Evolutionary conservation across 2,113 vertebrate genomes (phyloP).

Genomic region (Cinclus cinclus): DNA sequence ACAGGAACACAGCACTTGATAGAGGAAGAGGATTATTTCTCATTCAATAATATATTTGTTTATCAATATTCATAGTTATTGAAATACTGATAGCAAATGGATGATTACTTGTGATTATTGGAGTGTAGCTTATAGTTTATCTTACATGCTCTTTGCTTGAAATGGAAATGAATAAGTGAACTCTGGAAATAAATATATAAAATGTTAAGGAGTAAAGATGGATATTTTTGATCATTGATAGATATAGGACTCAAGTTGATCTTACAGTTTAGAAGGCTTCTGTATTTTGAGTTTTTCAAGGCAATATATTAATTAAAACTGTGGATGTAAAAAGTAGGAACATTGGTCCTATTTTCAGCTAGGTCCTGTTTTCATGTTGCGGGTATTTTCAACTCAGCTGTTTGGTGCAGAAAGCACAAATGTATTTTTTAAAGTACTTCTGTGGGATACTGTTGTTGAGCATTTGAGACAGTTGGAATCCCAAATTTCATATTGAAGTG

Average conservation of each 20-base stretch:
- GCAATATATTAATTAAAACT: background rate
- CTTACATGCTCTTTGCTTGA: background rate
- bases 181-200: background rate
- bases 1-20: background rate
- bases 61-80: background rate
- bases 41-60: background rate
- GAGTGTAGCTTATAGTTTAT: background rate
- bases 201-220: background rate
- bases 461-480: background rate
- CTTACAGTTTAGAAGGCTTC: background rate
- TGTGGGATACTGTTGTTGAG: background rate
- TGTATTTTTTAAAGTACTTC: background rate
- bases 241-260: background rate
- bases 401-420: background rate
- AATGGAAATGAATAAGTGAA: background rate
- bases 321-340: background rate
- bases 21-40: background rate
- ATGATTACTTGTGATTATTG: background rate
- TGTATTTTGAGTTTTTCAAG: background rate
- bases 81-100: background rate
- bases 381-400: background rate
- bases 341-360: background rate
- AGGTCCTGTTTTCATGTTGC: too few species aligned
- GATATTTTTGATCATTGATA: background rate
- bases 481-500: background rate